Evolutionary conservation across 2,888 invertebrate genomes (phyloP).

Genomic region (Sisyra terminalis): DNA sequence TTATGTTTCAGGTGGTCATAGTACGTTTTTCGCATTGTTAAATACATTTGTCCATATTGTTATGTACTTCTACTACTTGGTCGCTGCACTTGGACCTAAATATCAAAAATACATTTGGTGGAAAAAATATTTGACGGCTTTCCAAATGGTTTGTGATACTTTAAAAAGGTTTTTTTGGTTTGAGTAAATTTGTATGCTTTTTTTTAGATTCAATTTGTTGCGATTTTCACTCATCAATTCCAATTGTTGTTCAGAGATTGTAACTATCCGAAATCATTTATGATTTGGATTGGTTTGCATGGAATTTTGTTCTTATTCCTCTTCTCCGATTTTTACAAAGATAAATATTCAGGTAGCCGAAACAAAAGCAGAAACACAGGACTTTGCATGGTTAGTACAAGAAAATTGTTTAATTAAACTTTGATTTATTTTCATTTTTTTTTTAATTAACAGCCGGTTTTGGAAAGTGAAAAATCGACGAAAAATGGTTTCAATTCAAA

Average conservation of each 20-base stretch:
- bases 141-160: slow-evolving; percentile 67
- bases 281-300: slow-evolving; percentile 89
- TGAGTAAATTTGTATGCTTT: slow-evolving; percentile 10
- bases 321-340: slow-evolving; percentile 89
- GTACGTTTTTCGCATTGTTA: slow-evolving; percentile 86
- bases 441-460: slow-evolving; percentile 39
- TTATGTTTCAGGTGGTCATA: slow-evolving; percentile 67
- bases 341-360: slow-evolving; percentile 43
- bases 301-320: slow-evolving; percentile 86
- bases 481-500: slow-evolving; percentile 15
- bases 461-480: slow-evolving; percentile 26
- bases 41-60: slow-evolving; percentile 93
- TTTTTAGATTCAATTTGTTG: slow-evolving; percentile 74
- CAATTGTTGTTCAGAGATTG: slow-evolving; percentile 81
- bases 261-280: slow-evolving; percentile 78
- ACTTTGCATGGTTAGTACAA: slow-evolving; percentile 52
- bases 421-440: slow-evolving; percentile 3
- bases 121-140: slow-evolving; percentile 89
- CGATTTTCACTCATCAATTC: slow-evolving; percentile 83
- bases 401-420: slow-evolving; percentile 3
- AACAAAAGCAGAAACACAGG: slow-evolving; percentile 24
- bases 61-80: slow-evolving; percentile 96
- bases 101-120: slow-evolving; percentile 94
- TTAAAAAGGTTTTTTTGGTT: background rate
- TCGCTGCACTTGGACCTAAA: slow-evolving; percentile 83